Conservation (phyloP, 1,140 invertebrate genomes). For the Pachyrhynchus sulphureomaculatus region DNA sequence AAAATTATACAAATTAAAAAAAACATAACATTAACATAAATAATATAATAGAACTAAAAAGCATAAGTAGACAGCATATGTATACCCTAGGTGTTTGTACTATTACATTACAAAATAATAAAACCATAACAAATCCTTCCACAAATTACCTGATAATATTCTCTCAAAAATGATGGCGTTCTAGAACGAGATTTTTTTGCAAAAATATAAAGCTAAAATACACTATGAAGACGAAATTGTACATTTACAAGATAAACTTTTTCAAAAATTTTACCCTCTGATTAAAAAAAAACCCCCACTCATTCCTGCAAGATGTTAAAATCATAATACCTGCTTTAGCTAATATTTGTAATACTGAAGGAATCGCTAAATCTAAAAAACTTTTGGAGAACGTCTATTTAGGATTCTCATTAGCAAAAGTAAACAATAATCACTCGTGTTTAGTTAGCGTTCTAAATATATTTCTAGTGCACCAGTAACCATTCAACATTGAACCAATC, state of each 20-base stretch:
- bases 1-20: background rate
- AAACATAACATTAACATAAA: background rate
- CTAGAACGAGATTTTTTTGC: background rate
- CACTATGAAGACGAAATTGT: background rate
- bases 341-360: background rate
- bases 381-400: background rate
- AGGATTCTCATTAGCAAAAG: background rate
- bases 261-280: background rate
- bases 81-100: background rate
- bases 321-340: background rate
- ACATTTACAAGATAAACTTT: background rate
- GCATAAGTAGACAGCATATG: background rate
- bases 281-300: background rate
- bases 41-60: too few species aligned
- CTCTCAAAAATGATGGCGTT: background rate
- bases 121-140: background rate
- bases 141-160: background rate
- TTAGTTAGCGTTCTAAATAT: background rate
- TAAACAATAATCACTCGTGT: background rate
- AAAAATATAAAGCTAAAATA: slow-evolving; percentile 5
- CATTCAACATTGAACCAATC: background rate
- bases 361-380: background rate
- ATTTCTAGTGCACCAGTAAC: background rate
- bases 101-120: background rate
- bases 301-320: background rate